These are phyloP conservation scores for Scolanthus callimorphus DNA, from an alignment of 92 coral and sea anemone species.

Conservation along the genomic window DNA sequence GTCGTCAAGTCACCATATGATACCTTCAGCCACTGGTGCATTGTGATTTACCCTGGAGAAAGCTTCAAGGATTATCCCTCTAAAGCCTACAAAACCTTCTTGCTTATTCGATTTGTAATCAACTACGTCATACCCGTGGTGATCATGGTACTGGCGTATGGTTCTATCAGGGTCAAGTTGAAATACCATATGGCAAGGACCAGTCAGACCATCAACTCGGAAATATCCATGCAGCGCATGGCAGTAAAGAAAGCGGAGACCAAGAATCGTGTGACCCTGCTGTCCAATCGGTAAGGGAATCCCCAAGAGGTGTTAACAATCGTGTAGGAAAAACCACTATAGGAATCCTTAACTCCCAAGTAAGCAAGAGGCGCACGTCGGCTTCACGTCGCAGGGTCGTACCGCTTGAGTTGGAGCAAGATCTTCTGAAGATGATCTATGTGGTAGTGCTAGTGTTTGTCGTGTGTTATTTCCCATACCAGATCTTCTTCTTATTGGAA, in stretches of 20 bases:
- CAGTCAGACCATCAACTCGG: neutral
- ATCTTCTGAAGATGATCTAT: conserved; percentile 49
- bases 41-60: conserved; percentile 22
- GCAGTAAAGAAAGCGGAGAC: neutral
- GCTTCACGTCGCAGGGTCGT: conserved; percentile 2
- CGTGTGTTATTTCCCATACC: conserved; percentile 50
- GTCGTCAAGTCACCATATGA: conserved; percentile 14
- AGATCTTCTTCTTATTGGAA: conserved; percentile 33
- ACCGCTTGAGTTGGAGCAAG: conserved; percentile 27
- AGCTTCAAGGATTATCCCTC: conserved; percentile 3
- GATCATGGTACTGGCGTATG: conserved; percentile 41
- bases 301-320: too few relatives aligned
- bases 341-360: too few relatives aligned
- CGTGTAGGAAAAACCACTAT: too few relatives aligned
- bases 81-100: neutral
- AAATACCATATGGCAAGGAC: conserved; percentile 14
- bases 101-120: conserved; percentile 10
- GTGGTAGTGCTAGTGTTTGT: conserved; percentile 26
- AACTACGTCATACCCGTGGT: conserved; percentile 38
- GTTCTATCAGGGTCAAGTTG: conserved; percentile 41
- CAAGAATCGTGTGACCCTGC: too few relatives aligned
- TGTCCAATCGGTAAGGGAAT: too few relatives aligned
- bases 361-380: neutral
- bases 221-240: neutral
- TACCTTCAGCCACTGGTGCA: conserved; percentile 12